These are phyloP conservation scores for Myiotriccus ornatus DNA, from an alignment of 2,797 vertebrate species.

Conservation along the genomic window DNA sequence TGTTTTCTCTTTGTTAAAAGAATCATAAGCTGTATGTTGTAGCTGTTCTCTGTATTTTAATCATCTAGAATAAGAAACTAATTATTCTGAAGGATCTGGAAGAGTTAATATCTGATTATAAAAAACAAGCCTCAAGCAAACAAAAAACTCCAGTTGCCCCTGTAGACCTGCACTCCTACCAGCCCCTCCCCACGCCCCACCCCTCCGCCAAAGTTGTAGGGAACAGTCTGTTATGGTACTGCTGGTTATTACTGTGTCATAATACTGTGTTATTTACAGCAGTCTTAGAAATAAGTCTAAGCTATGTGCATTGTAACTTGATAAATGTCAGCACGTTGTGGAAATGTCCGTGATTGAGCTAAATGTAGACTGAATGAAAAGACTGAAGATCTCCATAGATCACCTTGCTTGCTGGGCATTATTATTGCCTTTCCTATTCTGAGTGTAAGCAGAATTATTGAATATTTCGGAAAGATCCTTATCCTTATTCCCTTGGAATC, in stretches of 20 bases:
- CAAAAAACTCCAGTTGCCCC: neutral
- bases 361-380: neutral
- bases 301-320: conserved; percentile 22
- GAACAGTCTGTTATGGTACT: neutral
- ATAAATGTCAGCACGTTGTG: neutral
- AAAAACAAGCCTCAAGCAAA: neutral
- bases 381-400: neutral
- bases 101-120: neutral
- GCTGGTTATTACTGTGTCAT: neutral
- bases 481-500: conserved; percentile 33
- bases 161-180: neutral
- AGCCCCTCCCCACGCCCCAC: neutral
- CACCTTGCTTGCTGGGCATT: conserved; percentile 2
- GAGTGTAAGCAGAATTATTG: conserved; percentile 6
- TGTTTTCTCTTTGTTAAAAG: neutral
- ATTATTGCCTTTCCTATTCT: conserved; percentile 6
- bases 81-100: neutral
- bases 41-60: neutral
- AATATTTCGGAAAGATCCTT: neutral
- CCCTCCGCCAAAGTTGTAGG: accelerated
- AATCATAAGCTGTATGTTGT: neutral
- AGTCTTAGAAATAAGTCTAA: conserved; percentile 30
- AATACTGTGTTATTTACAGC: neutral
- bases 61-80: neutral
- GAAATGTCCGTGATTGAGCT: neutral